These are phyloP conservation scores for Monochamus alternatus DNA, from an alignment of 2,888 invertebrate species.

Conservation along the genomic window DNA sequence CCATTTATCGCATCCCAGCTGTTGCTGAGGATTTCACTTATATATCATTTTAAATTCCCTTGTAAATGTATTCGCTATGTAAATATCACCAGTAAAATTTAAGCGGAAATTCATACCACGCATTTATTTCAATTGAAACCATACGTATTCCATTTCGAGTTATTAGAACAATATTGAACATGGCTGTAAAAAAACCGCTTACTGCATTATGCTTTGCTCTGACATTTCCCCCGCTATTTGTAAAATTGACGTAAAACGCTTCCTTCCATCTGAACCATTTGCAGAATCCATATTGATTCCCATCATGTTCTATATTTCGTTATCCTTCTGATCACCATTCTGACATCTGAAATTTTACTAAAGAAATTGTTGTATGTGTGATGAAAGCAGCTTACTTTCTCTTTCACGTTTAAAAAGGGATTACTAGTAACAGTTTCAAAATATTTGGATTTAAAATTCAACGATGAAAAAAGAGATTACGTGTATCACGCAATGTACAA, in stretches of 20 bases:
- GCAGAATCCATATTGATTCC: slow-evolving; percentile 17
- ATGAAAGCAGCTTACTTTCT: no score
- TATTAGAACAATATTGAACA: slow-evolving; percentile 23
- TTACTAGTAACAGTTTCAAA: no score
- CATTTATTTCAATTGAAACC: no score
- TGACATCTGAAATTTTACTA: slow-evolving; percentile 3
- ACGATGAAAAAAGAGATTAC: no score
- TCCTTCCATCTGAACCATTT: slow-evolving; percentile 31
- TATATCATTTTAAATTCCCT: no score
- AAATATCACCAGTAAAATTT: no score
- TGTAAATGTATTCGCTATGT: no score
- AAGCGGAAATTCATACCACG: no score
- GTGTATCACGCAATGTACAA: slow-evolving; percentile 1
- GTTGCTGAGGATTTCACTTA: no score
- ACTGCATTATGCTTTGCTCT: slow-evolving; percentile 29
- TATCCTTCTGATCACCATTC: slow-evolving; percentile 6
- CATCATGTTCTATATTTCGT: slow-evolving; percentile 4
- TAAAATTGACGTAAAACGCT: slow-evolving; percentile 24
- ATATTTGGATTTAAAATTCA: no score
- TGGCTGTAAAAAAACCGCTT: slow-evolving; percentile 27
- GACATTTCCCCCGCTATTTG: slow-evolving; percentile 20
- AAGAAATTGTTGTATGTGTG: slow-evolving; percentile 17
- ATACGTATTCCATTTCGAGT: background rate
- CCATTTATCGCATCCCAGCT: background rate
- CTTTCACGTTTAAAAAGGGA: no score